Percentiles rank a stretch among this genome's conserved stretches.
phyloP scores from a whole-genome alignment of 2,888 invertebrate genomes.

The Acanthosoma haemorrhoidale region DNA sequence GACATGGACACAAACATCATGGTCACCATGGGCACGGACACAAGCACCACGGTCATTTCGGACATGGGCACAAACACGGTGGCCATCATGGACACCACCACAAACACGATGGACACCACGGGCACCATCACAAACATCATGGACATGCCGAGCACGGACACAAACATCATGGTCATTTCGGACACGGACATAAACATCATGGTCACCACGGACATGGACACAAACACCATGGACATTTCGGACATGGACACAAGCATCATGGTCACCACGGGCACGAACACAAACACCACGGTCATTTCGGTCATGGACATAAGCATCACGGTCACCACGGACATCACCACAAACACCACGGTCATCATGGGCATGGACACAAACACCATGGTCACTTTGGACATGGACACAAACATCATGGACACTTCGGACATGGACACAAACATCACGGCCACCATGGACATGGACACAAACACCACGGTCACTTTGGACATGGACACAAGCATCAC shows the following conservation, averaged over 20 bases:
- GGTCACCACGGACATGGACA: constrained; percentile 17
- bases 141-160: constrained; percentile 14
- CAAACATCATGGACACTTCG: constrained; percentile 17
- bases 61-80: constrained; percentile 9
- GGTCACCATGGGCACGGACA: constrained; percentile 16
- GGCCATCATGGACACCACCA: constrained; percentile 20
- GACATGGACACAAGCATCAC: constrained; percentile 21
- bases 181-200: constrained; percentile 22
- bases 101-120: constrained; percentile 13
- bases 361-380: constrained; percentile 13
- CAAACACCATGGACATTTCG: constrained; percentile 16
- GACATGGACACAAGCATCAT: constrained; percentile 22
- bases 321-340: constrained; percentile 17
- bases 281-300: constrained; percentile 17
- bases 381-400: constrained; percentile 18
- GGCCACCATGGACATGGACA: constrained; percentile 7
- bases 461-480: constrained; percentile 13
- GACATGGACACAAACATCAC: constrained; percentile 11
- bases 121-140: constrained; percentile 19
- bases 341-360: constrained; percentile 9
- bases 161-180: constrained; percentile 18
- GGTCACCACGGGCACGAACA: constrained; percentile 16
- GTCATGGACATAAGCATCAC: constrained; percentile 24
- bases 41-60: constrained; percentile 2
- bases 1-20: constrained; percentile 10